Base-by-base conservation (phyloP, 1,140 invertebrate species). In the Bilobella aurantiaca region DNA sequence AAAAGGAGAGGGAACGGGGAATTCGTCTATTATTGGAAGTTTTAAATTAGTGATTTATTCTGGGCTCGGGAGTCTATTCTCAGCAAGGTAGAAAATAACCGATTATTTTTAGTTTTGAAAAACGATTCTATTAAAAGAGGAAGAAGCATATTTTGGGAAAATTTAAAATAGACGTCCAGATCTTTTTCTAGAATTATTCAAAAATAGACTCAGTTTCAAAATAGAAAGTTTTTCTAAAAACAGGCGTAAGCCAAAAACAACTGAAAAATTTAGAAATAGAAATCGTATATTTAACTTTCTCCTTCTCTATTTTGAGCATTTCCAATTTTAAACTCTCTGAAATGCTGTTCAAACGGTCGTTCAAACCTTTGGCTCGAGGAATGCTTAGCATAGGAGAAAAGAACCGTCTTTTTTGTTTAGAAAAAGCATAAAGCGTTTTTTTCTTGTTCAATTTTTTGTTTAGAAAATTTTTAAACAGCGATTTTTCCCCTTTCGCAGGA, bases 11-110 rank as follows among this genome's bases (percentile, higher is more conserved):
- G 8, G 49, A 53, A 53, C 14, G 49, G 49, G 21, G 21, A 8
- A 12, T 42, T 42, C 34, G 49, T 53, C 49, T 53, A 53, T 53
- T 53, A 53, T 53, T 53, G 49, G 49, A 53, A 53, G 25, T 53
- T 23, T 23, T 12, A 53, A 53, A 14, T 53, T 53, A 53, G 23
- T 23, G 49, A 5, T 3, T 53, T 53, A 53, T 53, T 53, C 49
- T 16, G 8, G 34, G 8, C 34, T 8, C 34, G n/a, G n/a, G n/a
- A n/a, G n/a, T n/a, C n/a, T n/a, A n/a, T n/a, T n/a, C n/a, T n/a
- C n/a, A n/a, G n/a, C n/a, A n/a, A n/a, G n/a, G n/a, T n/a, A n/a
- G n/a, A 53, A 53, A 53, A 23, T 53, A 53, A 23, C 8, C 49
- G 49, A 53, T n/a, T 53, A 53, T 53, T 53, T 53, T 53, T 53